A percentile compares a stretch with the other conserved stretches of the same genome.
phyloP scores from a whole-genome alignment of 2,113 vertebrate species.

The Melospiza melodia region DNA sequence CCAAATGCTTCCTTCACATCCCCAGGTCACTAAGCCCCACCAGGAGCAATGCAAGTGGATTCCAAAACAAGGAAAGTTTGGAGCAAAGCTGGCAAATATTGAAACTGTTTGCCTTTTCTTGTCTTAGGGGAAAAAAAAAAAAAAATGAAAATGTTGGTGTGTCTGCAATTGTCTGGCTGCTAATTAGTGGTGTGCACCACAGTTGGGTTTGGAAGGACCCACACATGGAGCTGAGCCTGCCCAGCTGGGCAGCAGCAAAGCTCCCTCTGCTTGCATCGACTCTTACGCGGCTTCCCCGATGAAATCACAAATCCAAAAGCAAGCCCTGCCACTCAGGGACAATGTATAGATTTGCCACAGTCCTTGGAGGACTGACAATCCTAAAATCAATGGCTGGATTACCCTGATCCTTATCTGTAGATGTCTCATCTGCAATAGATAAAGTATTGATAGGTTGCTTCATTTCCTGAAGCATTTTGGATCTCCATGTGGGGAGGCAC shows the following conservation, averaged over 20 bases:
- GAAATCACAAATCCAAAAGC: slow-evolving; percentile 33
- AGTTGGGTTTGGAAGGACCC: neutral
- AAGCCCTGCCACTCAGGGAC: slow-evolving; percentile 15
- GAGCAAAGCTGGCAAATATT: neutral
- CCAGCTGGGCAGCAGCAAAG: neutral
- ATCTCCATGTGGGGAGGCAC: neutral
- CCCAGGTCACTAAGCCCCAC: neutral
- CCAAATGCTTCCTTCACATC: neutral
- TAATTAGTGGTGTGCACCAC: neutral
- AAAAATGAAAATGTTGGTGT: neutral
- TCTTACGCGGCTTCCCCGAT: neutral
- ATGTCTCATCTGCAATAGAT: slow-evolving; percentile 42
- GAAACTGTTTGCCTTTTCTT: neutral
- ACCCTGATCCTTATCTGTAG: slow-evolving; percentile 6
- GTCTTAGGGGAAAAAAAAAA: neutral
- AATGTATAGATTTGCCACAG: slow-evolving; percentile 18
- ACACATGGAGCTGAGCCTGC: neutral
- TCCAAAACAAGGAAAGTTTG: neutral
- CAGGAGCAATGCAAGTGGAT: neutral
- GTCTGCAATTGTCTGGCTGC: neutral
- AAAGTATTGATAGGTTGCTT: slow-evolving; percentile 56
- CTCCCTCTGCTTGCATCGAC: neutral
- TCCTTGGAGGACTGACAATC: slow-evolving; percentile 55
- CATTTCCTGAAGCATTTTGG: slow-evolving; percentile 7
- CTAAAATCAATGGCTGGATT: slow-evolving; percentile 58